These are phyloP conservation scores for Antigone vipio DNA, from an alignment of 2,113 vertebrate genomes.

Conservation along the genomic window DNA sequence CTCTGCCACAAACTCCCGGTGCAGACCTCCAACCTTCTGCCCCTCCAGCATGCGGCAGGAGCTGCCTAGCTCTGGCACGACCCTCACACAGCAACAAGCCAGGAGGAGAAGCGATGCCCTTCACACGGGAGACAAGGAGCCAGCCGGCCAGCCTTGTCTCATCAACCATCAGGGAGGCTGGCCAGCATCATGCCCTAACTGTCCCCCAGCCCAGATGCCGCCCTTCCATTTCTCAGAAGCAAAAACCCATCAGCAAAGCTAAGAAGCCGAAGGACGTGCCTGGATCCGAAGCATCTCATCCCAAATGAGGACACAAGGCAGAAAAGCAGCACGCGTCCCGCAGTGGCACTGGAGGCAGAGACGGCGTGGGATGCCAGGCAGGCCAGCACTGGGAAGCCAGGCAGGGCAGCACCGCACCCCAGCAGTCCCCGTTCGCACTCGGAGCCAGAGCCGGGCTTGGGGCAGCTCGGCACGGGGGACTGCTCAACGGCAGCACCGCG, in stretches of 20 bases:
- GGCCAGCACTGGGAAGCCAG: background rate
- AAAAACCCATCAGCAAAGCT: background rate
- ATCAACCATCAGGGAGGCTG: accelerated
- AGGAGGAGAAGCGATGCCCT: background rate
- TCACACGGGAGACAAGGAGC: accelerated
- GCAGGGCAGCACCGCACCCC: background rate
- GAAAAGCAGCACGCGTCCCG: background rate
- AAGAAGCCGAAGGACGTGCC: background rate
- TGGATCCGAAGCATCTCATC: background rate
- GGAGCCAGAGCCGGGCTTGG: background rate
- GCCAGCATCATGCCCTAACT: background rate
- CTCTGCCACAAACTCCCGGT: background rate
- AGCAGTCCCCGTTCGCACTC: accelerated
- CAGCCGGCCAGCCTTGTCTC: background rate
- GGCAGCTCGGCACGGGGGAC: background rate
- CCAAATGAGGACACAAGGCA: background rate
- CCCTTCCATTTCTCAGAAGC: background rate
- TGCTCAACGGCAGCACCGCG: background rate
- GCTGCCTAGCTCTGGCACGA: background rate
- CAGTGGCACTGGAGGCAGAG: background rate
- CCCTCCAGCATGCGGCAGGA: background rate
- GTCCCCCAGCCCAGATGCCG: background rate
- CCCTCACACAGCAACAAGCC: background rate
- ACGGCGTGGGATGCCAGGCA: accelerated
- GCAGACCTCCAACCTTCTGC: accelerated